Conservation (phyloP, 2,113 vertebrate genomes). For the Noturus placidus region DNA sequence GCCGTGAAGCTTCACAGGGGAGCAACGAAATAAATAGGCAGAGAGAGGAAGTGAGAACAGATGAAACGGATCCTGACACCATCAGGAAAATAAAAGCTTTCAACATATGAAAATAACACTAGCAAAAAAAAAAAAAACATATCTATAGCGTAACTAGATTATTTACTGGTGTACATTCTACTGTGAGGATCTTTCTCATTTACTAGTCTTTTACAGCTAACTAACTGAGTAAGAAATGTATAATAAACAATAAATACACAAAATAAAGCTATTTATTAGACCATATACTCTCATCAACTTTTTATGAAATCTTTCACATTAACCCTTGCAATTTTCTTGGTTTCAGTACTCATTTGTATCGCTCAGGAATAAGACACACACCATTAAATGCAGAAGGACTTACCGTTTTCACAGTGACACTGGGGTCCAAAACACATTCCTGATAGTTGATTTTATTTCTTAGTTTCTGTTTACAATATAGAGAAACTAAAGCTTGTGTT, state of each 20-base stretch:
- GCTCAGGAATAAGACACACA: neutral
- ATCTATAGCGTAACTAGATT: neutral
- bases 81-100: conserved; percentile 46
- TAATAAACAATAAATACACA: neutral
- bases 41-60: conserved; percentile 74
- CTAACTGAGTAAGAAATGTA: neutral
- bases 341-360: neutral
- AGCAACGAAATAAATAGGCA: conserved; percentile 85
- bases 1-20: conserved; percentile 86
- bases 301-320: no score
- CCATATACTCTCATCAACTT: no score
- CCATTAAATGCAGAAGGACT: neutral
- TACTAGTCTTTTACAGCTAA: neutral
- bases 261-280: no score
- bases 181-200: neutral
- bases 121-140: conserved; percentile 31
- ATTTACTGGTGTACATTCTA: neutral
- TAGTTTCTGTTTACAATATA: neutral
- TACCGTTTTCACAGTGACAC: neutral
- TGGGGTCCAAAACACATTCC: neutral
- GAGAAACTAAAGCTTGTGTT: neutral
- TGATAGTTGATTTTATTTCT: neutral
- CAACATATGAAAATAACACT: neutral
- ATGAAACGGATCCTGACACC: conserved; percentile 21
- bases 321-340: neutral